Evolutionary conservation across 2,113 vertebrate species (phyloP), one percentile per base, ranked within the genome.

Genomic region (Aldabrachelys gigantea): DNA sequence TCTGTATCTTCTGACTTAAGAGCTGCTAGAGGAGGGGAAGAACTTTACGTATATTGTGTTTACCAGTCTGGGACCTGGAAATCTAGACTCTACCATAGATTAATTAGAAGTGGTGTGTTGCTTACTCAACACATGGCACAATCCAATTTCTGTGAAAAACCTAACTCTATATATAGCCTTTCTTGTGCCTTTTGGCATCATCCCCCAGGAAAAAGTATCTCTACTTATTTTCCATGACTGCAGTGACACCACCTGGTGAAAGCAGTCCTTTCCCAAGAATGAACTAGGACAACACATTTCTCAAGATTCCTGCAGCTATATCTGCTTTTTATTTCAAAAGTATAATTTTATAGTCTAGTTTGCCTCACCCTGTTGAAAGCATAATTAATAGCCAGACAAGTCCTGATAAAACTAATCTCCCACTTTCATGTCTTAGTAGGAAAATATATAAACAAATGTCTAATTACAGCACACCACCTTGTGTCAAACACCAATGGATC

Each of bases 201-300:
- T 95, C 9, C 22, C 81, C 79, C 83, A 87, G 91, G 54, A 53
- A 93, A 80, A 89, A 3, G 1, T 54, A 5, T 41, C 17, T 53
- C 27, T 54, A 53, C n/a, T 86, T 0, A 1, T 86, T 96, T 85
- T 65, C 81, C 84, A 87, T 81, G 88, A 90, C 52, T n/a, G 56
- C 89, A 88, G 82, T 95, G 91, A 93, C 89, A 86, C 65, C 94
- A 94, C 92, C 92, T 69, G 94, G 90, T 0, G 72, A 96, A 90
- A 97, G 82, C 82, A 0, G 0, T 86, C 69, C 53, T 31, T 52
- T 65, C 78, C 56, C 4, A 0, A 78, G 1, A 0, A 9, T 31
- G 44, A 86, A 25, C 14, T 10, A 24, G 75, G 6, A 38, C 82
- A 35, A 59, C 44, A 41, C 21, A 44, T 16, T 57, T 27, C 11